Conservation (phyloP, 1,140 invertebrate species). For the Bradysia coprophila region DNA sequence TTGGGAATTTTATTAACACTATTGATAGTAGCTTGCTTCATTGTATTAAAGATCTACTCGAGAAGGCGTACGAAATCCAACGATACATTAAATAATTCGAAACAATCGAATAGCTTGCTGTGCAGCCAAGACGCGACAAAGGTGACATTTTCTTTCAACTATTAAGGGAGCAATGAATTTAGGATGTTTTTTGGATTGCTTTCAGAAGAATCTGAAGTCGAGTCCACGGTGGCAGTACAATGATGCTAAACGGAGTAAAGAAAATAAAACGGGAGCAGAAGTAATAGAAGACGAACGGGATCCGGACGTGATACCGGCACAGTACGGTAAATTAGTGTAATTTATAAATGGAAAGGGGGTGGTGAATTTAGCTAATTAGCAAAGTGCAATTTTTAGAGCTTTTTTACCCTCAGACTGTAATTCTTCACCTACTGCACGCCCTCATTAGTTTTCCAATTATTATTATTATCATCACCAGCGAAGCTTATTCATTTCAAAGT, state of each 20-base stretch:
- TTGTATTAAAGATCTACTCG: slow-evolving; percentile 20
- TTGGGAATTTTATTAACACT: slow-evolving; percentile 22
- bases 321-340: slow-evolving; percentile 34
- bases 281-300: slow-evolving; percentile 38
- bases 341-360: too few species aligned
- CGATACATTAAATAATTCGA: slow-evolving; percentile 8
- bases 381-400: too few species aligned
- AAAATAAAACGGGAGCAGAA: slow-evolving; percentile 15
- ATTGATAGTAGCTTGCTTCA: slow-evolving; percentile 20
- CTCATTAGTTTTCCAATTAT: too few species aligned
- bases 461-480: too few species aligned
- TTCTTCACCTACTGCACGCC: too few species aligned
- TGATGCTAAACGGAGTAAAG: slow-evolving; percentile 16
- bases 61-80: slow-evolving; percentile 16
- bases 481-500: too few species aligned
- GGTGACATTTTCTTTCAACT: neutral
- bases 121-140: neutral
- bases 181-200: neutral
- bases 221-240: slow-evolving; percentile 19
- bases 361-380: too few species aligned
- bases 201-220: neutral
- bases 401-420: too few species aligned
- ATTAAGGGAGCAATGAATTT: too few species aligned
- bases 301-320: slow-evolving; percentile 52
- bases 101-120: neutral